Conservation (phyloP, 2,888 invertebrate species). For the Nycteola revayana region DNA sequence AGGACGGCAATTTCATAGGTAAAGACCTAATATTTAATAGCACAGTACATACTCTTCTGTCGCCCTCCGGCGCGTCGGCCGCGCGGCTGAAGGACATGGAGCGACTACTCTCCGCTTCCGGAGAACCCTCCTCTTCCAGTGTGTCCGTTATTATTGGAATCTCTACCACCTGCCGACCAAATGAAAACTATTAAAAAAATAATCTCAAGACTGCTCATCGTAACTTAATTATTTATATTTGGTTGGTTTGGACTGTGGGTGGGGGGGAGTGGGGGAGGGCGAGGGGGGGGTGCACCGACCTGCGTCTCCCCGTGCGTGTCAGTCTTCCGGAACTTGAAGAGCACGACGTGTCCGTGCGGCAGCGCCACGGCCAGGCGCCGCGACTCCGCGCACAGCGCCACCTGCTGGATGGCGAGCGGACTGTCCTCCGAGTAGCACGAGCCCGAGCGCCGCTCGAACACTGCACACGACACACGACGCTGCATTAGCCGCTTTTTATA, state of each 20-base stretch:
- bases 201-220: too few species aligned
- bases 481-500: too few species aligned
- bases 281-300: too few species aligned
- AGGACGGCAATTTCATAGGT: too few species aligned
- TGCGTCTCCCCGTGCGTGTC: slow-evolving; percentile 92
- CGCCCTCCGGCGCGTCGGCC: slow-evolving; percentile 47
- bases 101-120: slow-evolving; percentile 87
- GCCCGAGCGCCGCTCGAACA: slow-evolving; percentile 59
- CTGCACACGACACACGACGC: slow-evolving; percentile 32
- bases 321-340: slow-evolving; percentile 97
- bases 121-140: slow-evolving; percentile 91
- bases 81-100: slow-evolving; percentile 64
- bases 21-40: too few species aligned
- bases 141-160: slow-evolving; percentile 88
- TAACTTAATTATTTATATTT: not conserved
- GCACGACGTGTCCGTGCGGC: slow-evolving; percentile 95
- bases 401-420: slow-evolving; percentile 94
- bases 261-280: too few species aligned
- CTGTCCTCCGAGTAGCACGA: slow-evolving; percentile 84
- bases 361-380: slow-evolving; percentile 92
- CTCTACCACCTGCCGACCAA: slow-evolving; percentile 86
- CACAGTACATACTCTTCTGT: slow-evolving; percentile 48
- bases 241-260: too few species aligned
- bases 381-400: slow-evolving; percentile 97
- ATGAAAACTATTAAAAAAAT: not conserved